phyloP scores from a whole-genome alignment of 2,888 invertebrate genomes.

The Trichogramma evanescens region DNA sequence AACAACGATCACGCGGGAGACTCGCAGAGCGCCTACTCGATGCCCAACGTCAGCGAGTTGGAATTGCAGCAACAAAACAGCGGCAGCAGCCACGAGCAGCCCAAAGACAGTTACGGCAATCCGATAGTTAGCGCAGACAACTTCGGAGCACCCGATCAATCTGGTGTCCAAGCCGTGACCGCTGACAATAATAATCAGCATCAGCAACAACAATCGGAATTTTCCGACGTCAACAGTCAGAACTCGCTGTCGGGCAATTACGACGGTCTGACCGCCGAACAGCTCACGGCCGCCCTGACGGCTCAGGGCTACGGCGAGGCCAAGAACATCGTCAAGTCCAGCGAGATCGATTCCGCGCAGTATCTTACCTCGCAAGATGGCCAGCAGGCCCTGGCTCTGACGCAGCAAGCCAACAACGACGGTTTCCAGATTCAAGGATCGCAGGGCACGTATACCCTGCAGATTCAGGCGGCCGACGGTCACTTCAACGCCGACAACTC shows the following conservation, averaged over 20 bases:
- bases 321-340: constrained; percentile 28
- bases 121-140: constrained; percentile 26
- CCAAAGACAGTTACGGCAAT: constrained; percentile 43
- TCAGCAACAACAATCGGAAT: constrained; percentile 18
- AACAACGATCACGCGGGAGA: no score
- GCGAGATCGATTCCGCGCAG: constrained; percentile 35
- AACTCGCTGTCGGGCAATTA: constrained; percentile 16
- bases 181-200: constrained; percentile 16
- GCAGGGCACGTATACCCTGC: constrained; percentile 63
- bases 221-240: constrained; percentile 20
- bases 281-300: constrained; percentile 33
- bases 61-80: constrained; percentile 32
- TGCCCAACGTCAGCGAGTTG: constrained; percentile 33
- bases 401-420: constrained; percentile 32
- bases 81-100: constrained; percentile 20
- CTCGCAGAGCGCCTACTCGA: constrained; percentile 11
- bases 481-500: constrained; percentile 48
- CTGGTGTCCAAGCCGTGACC: constrained; percentile 20
- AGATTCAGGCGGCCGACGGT: constrained; percentile 66
- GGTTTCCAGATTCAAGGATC: constrained; percentile 49
- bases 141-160: constrained; percentile 19
- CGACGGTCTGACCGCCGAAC: constrained; percentile 30
- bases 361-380: constrained; percentile 36
- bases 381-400: constrained; percentile 35
- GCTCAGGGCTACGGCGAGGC: constrained; percentile 32